phyloP scores from a whole-genome alignment of 1,140 invertebrate species.

The Leucophenga varia region DNA sequence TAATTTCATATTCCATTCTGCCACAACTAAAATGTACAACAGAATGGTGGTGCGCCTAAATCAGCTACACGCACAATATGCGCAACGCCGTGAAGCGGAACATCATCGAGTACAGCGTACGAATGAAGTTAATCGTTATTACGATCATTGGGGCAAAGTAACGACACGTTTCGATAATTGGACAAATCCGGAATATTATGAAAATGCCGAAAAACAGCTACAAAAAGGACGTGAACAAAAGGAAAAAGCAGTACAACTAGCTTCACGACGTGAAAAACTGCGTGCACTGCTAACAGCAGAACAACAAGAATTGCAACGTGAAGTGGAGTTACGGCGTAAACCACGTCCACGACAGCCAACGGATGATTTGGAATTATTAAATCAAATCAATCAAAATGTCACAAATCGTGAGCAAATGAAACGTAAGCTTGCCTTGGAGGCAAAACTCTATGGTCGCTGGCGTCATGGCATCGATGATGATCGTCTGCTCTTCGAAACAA shows the following conservation, averaged over 20 bases:
- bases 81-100: constrained; percentile 40
- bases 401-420: constrained; percentile 57
- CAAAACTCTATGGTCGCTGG: constrained; percentile 59
- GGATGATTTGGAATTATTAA: constrained; percentile 40
- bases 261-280: constrained; percentile 57
- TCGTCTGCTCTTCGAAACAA: constrained; percentile 51
- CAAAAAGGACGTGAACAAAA: constrained; percentile 47
- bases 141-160: constrained; percentile 50
- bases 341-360: constrained; percentile 6
- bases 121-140: constrained; percentile 46
- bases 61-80: constrained; percentile 44
- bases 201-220: constrained; percentile 55
- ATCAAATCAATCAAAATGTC: constrained; percentile 50
- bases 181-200: constrained; percentile 59
- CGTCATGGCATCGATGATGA: constrained; percentile 49
- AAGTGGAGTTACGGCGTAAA: constrained; percentile 46
- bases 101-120: constrained; percentile 39
- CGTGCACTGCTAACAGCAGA: constrained; percentile 58
- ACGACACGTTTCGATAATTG: constrained; percentile 56
- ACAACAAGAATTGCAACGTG: constrained; percentile 57
- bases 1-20: too few relatives aligned
- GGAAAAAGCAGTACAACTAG: constrained; percentile 56
- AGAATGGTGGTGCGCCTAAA: constrained; percentile 35
- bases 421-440: constrained; percentile 57
- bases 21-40: too few relatives aligned